Evolutionary conservation across 2,888 invertebrate species (phyloP).

Genomic region (Lobophora halterata): DNA sequence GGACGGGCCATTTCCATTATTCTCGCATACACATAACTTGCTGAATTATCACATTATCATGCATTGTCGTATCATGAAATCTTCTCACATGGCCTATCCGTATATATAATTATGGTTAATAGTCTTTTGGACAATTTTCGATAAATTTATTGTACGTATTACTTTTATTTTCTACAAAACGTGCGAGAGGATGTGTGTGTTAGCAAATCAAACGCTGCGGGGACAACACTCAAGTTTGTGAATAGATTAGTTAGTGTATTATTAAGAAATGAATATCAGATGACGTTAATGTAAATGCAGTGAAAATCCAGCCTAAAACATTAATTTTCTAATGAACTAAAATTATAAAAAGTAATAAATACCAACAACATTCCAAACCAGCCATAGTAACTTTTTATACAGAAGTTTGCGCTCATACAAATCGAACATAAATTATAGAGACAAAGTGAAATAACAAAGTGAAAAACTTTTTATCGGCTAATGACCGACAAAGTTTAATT

Average conservation of each 20-base stretch:
- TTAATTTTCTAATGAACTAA: too few relatives aligned
- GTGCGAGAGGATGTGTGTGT: constrained; percentile 22
- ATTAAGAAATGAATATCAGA: neutral
- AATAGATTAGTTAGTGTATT: constrained; percentile 15
- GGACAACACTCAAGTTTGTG: constrained; percentile 27
- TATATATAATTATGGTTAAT: constrained; percentile 10
- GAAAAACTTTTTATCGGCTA: neutral
- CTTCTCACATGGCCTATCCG: constrained; percentile 5
- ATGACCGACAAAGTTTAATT: constrained; percentile 4
- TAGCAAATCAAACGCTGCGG: constrained; percentile 20
- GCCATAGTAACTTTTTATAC: too few relatives aligned
- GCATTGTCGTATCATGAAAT: neutral
- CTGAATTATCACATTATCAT: neutral
- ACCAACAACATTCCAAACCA: neutral
- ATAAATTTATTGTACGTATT: constrained; percentile 32
- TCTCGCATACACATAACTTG: neutral
- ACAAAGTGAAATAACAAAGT: neutral
- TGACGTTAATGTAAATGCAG: too few relatives aligned
- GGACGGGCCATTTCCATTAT: constrained; percentile 9
- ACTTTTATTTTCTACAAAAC: constrained; percentile 23
- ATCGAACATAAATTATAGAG: too few relatives aligned
- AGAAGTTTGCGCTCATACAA: too few relatives aligned
- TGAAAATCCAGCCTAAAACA: too few relatives aligned
- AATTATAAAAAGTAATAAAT: too few relatives aligned
- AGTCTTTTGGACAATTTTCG: constrained; percentile 13